These are phyloP conservation scores for Rapana venosa DNA, from an alignment of 2,888 invertebrate genomes.

Conservation along the genomic window DNA sequence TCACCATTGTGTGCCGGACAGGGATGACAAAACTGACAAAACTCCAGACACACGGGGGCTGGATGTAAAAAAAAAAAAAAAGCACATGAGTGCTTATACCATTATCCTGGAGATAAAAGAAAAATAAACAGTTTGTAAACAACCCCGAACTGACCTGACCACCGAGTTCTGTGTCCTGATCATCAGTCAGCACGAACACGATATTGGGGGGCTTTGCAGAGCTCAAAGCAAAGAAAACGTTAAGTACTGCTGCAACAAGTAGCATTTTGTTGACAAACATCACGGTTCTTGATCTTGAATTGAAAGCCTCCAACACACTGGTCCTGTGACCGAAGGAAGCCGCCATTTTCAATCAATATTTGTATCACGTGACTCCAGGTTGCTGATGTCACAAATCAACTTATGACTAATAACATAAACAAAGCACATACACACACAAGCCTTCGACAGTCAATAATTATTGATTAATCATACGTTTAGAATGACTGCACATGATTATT, in stretches of 20 bases:
- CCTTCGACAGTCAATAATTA: too few species aligned
- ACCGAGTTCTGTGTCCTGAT: slow-evolving; percentile 96
- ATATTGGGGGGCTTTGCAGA: slow-evolving; percentile 86
- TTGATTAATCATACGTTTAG: too few species aligned
- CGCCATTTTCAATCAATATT: slow-evolving; percentile 28
- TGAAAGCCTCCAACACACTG: too few species aligned
- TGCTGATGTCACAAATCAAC: not conserved
- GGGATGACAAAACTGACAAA: not conserved
- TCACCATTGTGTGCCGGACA: not conserved
- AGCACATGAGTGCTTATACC: too few species aligned
- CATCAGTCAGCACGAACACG: slow-evolving; percentile 95
- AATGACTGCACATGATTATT: too few species aligned
- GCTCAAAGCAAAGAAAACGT: not conserved
- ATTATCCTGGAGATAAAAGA: too few species aligned
- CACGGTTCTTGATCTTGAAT: too few species aligned
- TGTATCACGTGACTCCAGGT: not conserved
- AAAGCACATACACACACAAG: too few species aligned
- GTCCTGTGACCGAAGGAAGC: not conserved
- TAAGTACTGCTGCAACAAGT: not conserved
- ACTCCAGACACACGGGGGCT: not conserved
- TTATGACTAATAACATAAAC: not conserved
- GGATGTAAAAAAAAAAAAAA: too few species aligned
- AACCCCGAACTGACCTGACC: slow-evolving; percentile 77
- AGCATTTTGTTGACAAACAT: not conserved
- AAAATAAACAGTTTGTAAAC: not conserved